Percentiles rank a stretch among this genome's conserved stretches.
phyloP scores from a whole-genome alignment of 92 coral and sea anemone genomes.

The Plumapathes pennacea region DNA sequence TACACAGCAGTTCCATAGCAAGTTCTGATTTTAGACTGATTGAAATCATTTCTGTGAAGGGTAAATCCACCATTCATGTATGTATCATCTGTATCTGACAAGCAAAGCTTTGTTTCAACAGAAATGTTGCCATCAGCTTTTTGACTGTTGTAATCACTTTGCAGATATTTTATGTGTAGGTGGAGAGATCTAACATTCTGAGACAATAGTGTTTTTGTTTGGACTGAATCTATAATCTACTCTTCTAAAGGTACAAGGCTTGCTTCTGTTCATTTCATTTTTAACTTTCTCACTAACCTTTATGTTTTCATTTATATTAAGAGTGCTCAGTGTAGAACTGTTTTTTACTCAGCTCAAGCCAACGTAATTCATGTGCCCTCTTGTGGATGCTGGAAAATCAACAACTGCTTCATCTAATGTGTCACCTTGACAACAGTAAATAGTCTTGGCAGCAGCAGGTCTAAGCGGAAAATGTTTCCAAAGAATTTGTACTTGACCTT shows the following conservation, averaged over 20 bases:
- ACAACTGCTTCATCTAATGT: conserved; percentile 48
- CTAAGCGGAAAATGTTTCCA: conserved; percentile 46
- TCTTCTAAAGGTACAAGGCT: conserved; percentile 13
- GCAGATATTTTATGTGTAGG: conserved; percentile 39
- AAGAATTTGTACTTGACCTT: conserved; percentile 25
- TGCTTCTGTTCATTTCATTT: conserved; percentile 39
- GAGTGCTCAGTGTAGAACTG: conserved; percentile 30
- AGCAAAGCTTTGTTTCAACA: conserved; percentile 59
- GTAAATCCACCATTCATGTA: conserved; percentile 16
- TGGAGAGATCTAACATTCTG: conserved; percentile 72
- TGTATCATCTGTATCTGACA: conserved; percentile 19
- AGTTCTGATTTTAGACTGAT: conserved; percentile 29
- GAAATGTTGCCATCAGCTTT: conserved; percentile 60
- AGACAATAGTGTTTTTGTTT: conserved; percentile 35
- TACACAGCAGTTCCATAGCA: conserved; percentile 57
- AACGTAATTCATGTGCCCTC: conserved; percentile 52
- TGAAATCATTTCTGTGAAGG: conserved; percentile 56
- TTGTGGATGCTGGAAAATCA: conserved; percentile 35
- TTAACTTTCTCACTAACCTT: conserved; percentile 36
- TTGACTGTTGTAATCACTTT: conserved; percentile 49
- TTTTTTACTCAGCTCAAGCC: conserved; percentile 42
- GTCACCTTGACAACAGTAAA: conserved; percentile 57
- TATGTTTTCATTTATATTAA: conserved; percentile 25
- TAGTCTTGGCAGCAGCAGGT: conserved; percentile 53
- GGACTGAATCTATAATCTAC: neutral